Conservation (phyloP, 2,797 vertebrate species). For the Rhadinocentrus ornatus region DNA sequence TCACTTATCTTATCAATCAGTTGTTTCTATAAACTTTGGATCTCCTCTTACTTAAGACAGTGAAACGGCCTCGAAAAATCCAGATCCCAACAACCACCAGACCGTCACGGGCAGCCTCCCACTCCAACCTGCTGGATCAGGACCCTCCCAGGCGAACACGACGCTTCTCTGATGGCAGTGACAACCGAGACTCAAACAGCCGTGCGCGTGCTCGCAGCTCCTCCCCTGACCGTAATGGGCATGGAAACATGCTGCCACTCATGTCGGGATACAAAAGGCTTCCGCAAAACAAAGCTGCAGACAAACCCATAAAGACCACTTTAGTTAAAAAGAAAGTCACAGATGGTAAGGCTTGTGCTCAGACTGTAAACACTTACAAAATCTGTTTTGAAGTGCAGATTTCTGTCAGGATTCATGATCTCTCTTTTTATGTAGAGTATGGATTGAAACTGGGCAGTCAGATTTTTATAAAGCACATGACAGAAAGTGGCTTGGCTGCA, state of each 20-base stretch:
- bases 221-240: constrained; percentile 69
- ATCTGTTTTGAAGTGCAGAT: background rate
- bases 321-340: constrained; percentile 86
- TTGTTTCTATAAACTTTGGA: background rate
- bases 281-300: constrained; percentile 74
- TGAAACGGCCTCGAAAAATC: constrained; percentile 90
- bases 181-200: constrained; percentile 73
- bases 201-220: constrained; percentile 67
- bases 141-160: constrained; percentile 57
- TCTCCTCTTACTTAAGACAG: constrained; percentile 79
- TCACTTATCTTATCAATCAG: background rate
- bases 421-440: constrained; percentile 85
- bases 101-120: constrained; percentile 76
- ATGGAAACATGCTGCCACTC: constrained; percentile 79
- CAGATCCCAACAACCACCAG: constrained; percentile 82
- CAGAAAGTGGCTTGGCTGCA: constrained; percentile 89
- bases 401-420: background rate
- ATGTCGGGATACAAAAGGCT: constrained; percentile 91
- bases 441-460: constrained; percentile 96
- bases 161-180: constrained; percentile 85
- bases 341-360: constrained; percentile 83
- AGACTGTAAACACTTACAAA: background rate
- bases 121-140: constrained; percentile 80
- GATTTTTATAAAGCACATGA: constrained; percentile 98
- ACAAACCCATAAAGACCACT: constrained; percentile 87